Percentiles rank a stretch among this genome's conserved stretches.
Conservation (phyloP, 2,113 vertebrate genomes). For the Danio rerio region GRCz12tu NC_133182.1:69929001-69929500, state of each 20-base stretch:
- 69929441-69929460: slow-evolving; percentile 37
- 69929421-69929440: slow-evolving; percentile 42
- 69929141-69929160: slow-evolving; percentile 55
- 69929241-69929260: slow-evolving; percentile 45
- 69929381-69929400: slow-evolving; percentile 47
- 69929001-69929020: slow-evolving; percentile 55
- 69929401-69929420: slow-evolving; percentile 51
- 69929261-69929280: slow-evolving; percentile 36
- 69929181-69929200: slow-evolving; percentile 41
- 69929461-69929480: slow-evolving; percentile 53
- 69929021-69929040: slow-evolving; percentile 29
- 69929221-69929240: slow-evolving; percentile 55
- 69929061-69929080: slow-evolving; percentile 56
- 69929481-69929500: slow-evolving; percentile 18
- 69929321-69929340: slow-evolving; percentile 31
- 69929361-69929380: slow-evolving; percentile 31
- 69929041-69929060: slow-evolving; percentile 53
- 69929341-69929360: slow-evolving; percentile 27
- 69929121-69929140: slow-evolving; percentile 49
- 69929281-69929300: slow-evolving; percentile 32
- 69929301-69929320: slow-evolving; percentile 7
- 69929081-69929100: slow-evolving; percentile 49
- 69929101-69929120: slow-evolving; percentile 51
- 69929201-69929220: slow-evolving; percentile 46
- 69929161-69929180: slow-evolving; percentile 51